Evolutionary conservation across 2,797 vertebrate species (phyloP), one percentile per base, ranked within the genome.

Genomic region (Enteromius viviparus): DNA sequence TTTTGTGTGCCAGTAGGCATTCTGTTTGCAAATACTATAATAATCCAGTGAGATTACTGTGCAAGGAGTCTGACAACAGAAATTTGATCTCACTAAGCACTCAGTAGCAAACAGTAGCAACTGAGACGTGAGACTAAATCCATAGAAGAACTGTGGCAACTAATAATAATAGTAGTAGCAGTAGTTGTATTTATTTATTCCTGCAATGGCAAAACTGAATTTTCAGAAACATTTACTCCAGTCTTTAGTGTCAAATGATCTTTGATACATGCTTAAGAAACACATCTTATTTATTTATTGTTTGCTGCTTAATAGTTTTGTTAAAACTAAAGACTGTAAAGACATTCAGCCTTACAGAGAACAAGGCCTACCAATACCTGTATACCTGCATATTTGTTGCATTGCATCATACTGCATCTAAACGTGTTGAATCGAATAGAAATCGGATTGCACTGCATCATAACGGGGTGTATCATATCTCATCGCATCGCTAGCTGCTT

Each of bases 21-120:
- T 74, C 1, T 3, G 15, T 74, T 74, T 53, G 19, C 19, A 74
- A 55, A 74, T 37, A 55, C 71, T 37, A 15, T 11, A 51, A 49
- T 32, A 72, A 72, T 51, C 45, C 15, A 72, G 8, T 51, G 29
- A 74, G 71, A 53, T 34, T 53, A 32, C 6, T 34, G 47, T 34
- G 29, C 5, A 74, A 34, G 17, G 10, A 53, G 29, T 53, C 10
- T 29, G 10, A 37, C 11, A 53, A 74, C 5, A 32, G 1, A 72
- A 21, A 72, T 72, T 26, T 72, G 45, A 51, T 51, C 26, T 71
- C 23, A 32, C n/a, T n/a, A n/a, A n/a, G n/a, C n/a, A n/a, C n/a
- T n/a, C n/a, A n/a, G n/a, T n/a, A n/a, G n/a, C n/a, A n/a, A n/a
- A n/a, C n/a, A n/a, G n/a, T n/a, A 53, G 10, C 29, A 34, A 11